Base-by-base conservation (phyloP, 1,140 invertebrate genomes). In the Bombus sylvicola region DNA sequence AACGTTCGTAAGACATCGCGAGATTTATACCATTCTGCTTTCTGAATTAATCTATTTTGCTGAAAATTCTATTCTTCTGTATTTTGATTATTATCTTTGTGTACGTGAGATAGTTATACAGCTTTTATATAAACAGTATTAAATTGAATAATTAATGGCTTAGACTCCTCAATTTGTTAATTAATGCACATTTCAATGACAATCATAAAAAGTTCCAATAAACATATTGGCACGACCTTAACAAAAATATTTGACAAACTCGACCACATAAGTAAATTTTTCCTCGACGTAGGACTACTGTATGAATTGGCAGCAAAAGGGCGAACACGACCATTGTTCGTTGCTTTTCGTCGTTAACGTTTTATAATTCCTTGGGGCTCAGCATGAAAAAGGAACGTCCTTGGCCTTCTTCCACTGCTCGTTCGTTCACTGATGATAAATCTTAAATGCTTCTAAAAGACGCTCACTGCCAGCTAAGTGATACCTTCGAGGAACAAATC, bases 391-490 rank as follows among this genome's bases (percentile, higher is more conserved):
- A 73, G 57, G 25, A n/a, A 71, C n/a, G 15, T 43, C 57, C 57
- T 64, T 72, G 59, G 76, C 80, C 74, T 57, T 81, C 66, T 79
- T 84, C 74, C 75, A 43, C 10, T 25, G 53, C 37, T 71, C 66
- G 64, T 86, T 81, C 77, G 25, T 53, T 68, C 28, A 53, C 73
- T 59, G 22, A 59, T 64, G 53, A 78, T 74, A 75, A 15, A 71
- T 62, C 31, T 28, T 43, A 53, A 59, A n/a, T 2, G n/a, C 59
- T 84, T 74, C 82, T 77, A 73, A 77, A 76, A 74, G 13, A 83
- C 74, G 68, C 62, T 79, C 89, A 90, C 89, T 90, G 89, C 88
- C 89, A 89, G 34, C 69, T 39, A 59, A 39, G 47, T 39, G 39
- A 72, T 31, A 53, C 69, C 37, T 34, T 73, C n/a, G 53, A 43